These are phyloP conservation scores for Microdon myrmicae DNA, from an alignment of 2,888 invertebrate genomes.

Conservation along the genomic window DNA sequence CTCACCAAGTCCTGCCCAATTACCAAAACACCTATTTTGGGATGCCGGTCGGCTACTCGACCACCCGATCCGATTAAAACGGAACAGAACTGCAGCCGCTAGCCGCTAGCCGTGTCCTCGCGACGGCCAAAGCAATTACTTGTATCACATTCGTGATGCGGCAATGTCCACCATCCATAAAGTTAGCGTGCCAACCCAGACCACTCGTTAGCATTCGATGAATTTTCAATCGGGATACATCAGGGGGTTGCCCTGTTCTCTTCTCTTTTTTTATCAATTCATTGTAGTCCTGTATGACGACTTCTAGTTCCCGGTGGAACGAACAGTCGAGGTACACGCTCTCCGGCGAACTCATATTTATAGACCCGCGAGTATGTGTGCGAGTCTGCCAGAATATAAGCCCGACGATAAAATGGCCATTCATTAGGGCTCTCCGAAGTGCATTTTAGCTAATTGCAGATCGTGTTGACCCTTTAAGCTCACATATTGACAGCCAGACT, in stretches of 20 bases:
- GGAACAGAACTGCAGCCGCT: not conserved
- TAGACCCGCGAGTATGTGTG: no score
- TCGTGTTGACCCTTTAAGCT: constrained; percentile 49
- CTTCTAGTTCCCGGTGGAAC: not conserved
- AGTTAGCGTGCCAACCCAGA: constrained; percentile 7
- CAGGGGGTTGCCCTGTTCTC: constrained; percentile 12
- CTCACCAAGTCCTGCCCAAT: constrained; percentile 27
- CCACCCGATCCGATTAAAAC: constrained; percentile 17
- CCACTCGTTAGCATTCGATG: constrained; percentile 38
- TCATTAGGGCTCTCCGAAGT: constrained; percentile 47
- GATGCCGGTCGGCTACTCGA: not conserved
- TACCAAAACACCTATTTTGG: constrained; percentile 37
- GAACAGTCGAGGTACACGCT: not conserved
- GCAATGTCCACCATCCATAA: constrained; percentile 33
- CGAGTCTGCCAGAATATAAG: constrained; percentile 3
- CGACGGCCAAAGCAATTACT: constrained; percentile 43
- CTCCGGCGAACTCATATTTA: not conserved
- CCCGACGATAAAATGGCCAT: constrained; percentile 21
- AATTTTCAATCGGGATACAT: constrained; percentile 47
- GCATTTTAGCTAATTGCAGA: constrained; percentile 48
- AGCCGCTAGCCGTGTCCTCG: constrained; percentile 13
- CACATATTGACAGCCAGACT: constrained; percentile 35
- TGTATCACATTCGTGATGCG: constrained; percentile 35
- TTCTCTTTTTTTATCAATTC: constrained; percentile 23
- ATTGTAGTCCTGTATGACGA: constrained; percentile 25